A percentile compares a stretch with the other conserved stretches of the same genome.
phyloP scores from a whole-genome alignment of 2,113 vertebrate species.

The Anthoscopus minutus region DNA sequence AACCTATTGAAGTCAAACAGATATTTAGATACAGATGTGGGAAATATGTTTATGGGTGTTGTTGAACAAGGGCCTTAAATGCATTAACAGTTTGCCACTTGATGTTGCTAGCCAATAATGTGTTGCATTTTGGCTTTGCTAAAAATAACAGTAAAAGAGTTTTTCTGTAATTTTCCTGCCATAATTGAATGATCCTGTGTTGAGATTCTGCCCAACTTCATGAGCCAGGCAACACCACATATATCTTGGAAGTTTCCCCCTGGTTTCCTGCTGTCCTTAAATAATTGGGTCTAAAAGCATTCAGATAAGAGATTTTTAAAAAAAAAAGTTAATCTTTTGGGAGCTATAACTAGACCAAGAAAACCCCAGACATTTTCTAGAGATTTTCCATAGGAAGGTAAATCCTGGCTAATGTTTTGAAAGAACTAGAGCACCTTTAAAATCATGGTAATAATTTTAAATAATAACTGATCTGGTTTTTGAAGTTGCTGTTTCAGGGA shows the following conservation, averaged over 20 bases:
- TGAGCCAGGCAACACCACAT: neutral
- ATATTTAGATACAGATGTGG: slow-evolving; percentile 21
- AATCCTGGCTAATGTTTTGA: neutral
- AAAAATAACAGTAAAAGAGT: neutral
- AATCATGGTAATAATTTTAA: too few species aligned
- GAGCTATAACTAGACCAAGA: neutral
- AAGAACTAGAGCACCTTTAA: neutral
- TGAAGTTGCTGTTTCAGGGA: neutral
- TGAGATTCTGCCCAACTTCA: neutral
- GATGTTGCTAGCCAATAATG: neutral
- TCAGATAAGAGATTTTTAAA: neutral
- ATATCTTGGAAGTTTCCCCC: neutral
- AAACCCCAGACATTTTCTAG: neutral
- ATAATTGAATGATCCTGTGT: neutral
- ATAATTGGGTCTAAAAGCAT: neutral
- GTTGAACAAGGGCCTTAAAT: slow-evolving; percentile 27
- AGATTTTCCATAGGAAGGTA: neutral
- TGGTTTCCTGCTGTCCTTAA: neutral
- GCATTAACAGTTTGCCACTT: slow-evolving; percentile 24
- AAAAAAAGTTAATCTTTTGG: neutral
- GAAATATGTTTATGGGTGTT: slow-evolving; percentile 43
- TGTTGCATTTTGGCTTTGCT: neutral
- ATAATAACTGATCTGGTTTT: neutral
- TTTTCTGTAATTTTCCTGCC: neutral
- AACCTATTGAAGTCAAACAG: neutral